Conservation (phyloP, 2,113 vertebrate species). For the Semnornis frantzii region DNA sequence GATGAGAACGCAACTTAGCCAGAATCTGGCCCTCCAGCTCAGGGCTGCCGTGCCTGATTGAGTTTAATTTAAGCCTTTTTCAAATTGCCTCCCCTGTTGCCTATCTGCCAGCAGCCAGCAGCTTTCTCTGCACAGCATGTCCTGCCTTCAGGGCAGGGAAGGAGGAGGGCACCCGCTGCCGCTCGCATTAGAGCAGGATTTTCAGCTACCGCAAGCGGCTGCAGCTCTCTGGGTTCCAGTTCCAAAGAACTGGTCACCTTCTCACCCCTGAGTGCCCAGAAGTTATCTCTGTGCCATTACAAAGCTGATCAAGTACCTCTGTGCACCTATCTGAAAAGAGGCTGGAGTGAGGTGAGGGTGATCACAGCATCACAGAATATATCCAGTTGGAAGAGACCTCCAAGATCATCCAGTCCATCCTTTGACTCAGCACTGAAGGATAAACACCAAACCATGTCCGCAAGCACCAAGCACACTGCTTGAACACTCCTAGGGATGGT, state of each 20-base stretch:
- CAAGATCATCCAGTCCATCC: no score
- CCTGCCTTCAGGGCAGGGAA: background rate
- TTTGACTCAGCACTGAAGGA: no score
- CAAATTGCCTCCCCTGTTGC: background rate
- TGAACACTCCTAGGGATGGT: no score
- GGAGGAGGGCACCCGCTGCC: background rate
- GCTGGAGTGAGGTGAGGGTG: no score
- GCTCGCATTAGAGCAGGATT: background rate
- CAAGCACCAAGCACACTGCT: no score
- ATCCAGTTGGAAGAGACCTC: no score
- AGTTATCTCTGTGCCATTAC: background rate
- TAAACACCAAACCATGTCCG: no score
- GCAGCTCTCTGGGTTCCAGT: fast-evolving
- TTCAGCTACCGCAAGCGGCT: background rate
- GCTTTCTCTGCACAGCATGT: background rate
- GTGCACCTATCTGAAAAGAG: no score
- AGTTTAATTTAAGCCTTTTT: slow-evolving; percentile 3
- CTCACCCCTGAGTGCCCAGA: fast-evolving
- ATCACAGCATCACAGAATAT: no score
- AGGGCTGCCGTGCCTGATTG: background rate
- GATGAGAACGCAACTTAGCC: background rate
- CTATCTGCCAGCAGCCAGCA: background rate
- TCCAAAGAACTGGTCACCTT: background rate
- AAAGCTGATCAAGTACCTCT: background rate
- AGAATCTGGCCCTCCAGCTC: background rate